phyloP scores from a whole-genome alignment of 2,888 invertebrate genomes.

The Morinoia aosen region DNA sequence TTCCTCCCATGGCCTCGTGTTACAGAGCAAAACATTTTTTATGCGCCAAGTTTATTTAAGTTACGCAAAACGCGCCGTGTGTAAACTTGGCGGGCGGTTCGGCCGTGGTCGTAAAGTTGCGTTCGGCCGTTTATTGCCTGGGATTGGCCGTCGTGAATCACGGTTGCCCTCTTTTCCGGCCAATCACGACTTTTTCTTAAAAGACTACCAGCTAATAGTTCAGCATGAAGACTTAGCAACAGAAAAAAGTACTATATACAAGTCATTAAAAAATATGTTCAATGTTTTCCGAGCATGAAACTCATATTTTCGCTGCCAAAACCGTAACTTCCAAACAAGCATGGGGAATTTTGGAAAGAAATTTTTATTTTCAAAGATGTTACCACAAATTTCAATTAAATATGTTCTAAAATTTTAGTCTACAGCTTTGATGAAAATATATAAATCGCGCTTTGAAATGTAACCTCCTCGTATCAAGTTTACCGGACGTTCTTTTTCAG shows the following conservation, averaged over 20 bases:
- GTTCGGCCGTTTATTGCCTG: neutral
- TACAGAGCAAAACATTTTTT: neutral
- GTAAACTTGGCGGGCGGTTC: neutral
- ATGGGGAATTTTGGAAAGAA: neutral
- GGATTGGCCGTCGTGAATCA: neutral
- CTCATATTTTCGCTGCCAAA: neutral
- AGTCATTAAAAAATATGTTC: neutral
- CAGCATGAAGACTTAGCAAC: neutral
- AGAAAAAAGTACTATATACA: neutral
- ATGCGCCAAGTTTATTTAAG: neutral
- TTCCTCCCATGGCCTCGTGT: neutral
- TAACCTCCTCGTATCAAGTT: neutral
- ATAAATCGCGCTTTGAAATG: neutral
- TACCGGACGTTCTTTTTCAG: neutral
- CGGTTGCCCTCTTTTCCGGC: neutral
- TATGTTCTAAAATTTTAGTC: neutral
- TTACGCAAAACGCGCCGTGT: neutral
- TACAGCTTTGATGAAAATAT: neutral
- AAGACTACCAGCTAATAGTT: neutral
- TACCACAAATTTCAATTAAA: neutral
- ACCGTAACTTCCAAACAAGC: neutral
- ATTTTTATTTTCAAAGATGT: neutral
- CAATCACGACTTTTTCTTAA: neutral
- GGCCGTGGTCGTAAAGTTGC: neutral
- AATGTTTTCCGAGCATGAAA: neutral